Evolutionary conservation across 2,797 vertebrate genomes (phyloP).

Genomic region (Notoglanidium macrostoma): DNA sequence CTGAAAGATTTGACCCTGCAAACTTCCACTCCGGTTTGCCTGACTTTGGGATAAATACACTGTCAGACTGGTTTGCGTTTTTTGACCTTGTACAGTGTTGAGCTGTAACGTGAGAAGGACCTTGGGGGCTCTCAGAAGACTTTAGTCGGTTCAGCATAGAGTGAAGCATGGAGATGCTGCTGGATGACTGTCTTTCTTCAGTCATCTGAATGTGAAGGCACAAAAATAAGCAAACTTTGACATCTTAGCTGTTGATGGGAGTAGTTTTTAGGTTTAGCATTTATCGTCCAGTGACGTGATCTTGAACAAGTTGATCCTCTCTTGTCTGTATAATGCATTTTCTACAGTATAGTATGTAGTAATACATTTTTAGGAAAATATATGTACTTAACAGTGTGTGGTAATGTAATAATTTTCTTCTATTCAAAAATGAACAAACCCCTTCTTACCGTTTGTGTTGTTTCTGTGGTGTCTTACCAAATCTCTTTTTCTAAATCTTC

Average conservation of each 20-base stretch:
- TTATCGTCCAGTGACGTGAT: background rate
- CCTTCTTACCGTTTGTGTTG: conserved; percentile 45
- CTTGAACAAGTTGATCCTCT: background rate
- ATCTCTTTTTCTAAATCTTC: conserved; percentile 3
- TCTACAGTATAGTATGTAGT: background rate
- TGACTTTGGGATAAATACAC: background rate
- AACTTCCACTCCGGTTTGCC: background rate
- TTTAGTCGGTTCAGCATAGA: conserved; percentile 45
- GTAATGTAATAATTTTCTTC: background rate
- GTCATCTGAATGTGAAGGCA: conserved; percentile 41
- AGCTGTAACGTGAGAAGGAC: background rate
- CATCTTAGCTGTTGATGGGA: background rate
- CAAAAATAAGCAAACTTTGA: background rate
- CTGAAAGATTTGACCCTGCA: background rate
- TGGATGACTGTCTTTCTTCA: background rate
- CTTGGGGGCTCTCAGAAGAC: conserved; percentile 25
- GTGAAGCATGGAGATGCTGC: conserved; percentile 22
- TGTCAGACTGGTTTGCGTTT: background rate
- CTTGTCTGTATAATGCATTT: background rate
- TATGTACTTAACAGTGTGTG: background rate
- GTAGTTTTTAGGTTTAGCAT: background rate
- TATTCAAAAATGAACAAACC: background rate
- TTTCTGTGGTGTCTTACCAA: conserved; percentile 10
- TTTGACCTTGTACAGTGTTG: background rate
- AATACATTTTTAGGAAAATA: background rate